phyloP scores from a whole-genome alignment of 2,797 vertebrate genomes.

The Neomorphus geoffroyi region DNA sequence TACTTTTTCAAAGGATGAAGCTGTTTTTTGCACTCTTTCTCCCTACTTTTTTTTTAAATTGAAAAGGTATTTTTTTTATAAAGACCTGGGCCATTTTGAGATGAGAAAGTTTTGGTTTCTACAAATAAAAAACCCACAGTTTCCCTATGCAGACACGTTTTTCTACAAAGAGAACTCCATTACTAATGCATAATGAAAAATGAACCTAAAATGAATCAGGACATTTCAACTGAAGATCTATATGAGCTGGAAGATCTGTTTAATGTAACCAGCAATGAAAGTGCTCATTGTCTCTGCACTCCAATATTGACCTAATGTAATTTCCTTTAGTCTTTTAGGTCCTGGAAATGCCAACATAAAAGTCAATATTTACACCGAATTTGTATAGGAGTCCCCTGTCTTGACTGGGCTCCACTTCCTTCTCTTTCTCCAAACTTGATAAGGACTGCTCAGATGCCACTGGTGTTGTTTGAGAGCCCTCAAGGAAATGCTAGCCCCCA shows the following conservation, averaged over 20 bases:
- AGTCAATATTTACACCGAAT: neutral
- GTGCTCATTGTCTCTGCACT: neutral
- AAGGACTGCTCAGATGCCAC: neutral
- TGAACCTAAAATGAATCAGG: conserved; percentile 1
- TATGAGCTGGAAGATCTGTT: conserved; percentile 13
- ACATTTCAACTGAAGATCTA: neutral
- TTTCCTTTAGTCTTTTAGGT: neutral
- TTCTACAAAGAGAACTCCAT: neutral
- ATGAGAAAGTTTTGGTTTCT: neutral
- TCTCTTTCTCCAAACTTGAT: neutral
- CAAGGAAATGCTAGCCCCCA: neutral
- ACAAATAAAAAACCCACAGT: neutral
- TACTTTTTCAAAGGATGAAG: neutral
- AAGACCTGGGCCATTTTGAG: neutral
- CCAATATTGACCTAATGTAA: neutral
- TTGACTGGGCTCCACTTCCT: neutral
- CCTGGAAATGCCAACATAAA: neutral
- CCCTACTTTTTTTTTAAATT: neutral
- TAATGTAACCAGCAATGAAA: neutral
- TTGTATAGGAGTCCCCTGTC: neutral
- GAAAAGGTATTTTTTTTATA: neutral
- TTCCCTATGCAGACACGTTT: neutral
- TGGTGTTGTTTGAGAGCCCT: neutral
- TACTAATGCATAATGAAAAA: neutral
- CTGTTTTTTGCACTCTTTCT: neutral